Percentiles rank a stretch among this genome's conserved stretches.
These are phyloP conservation scores for Galaxias olidus DNA, from an alignment of 2,797 vertebrate genomes.

Conservation along the genomic window DNA sequence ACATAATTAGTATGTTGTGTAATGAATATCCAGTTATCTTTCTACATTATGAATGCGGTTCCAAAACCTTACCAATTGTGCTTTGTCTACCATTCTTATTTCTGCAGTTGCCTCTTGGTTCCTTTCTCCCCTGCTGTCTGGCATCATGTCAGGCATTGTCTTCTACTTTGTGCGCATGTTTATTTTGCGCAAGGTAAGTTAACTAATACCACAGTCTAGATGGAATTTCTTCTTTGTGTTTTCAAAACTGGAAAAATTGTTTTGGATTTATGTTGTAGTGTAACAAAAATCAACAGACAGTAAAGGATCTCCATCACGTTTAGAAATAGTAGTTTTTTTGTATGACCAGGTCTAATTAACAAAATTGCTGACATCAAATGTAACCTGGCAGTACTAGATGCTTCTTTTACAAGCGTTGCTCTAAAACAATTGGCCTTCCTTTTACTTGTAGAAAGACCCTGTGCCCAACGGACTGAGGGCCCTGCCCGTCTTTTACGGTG, in stretches of 20 bases:
- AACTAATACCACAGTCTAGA: not conserved
- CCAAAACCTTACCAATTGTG: not conserved
- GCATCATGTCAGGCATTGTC: slow-evolving; percentile 90
- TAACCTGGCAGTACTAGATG: slow-evolving; percentile 26
- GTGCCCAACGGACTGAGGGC: slow-evolving; percentile 94
- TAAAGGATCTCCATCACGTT: slow-evolving; percentile 6
- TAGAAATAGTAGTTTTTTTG: not conserved
- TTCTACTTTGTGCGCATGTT: slow-evolving; percentile 90
- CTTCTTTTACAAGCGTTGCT: slow-evolving; percentile 2
- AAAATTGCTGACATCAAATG: slow-evolving; percentile 3
- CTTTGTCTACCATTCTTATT: slow-evolving; percentile 17
- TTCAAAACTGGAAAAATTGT: not conserved
- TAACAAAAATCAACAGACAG: not conserved
- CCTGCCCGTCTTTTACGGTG: slow-evolving; percentile 91
- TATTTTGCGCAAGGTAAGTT: slow-evolving; percentile 91
- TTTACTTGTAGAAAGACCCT: slow-evolving; percentile 83
- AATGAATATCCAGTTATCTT: too few relatives aligned
- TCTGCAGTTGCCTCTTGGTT: slow-evolving; percentile 94
- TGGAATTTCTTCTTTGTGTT: slow-evolving; percentile 4
- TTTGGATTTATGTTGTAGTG: not conserved
- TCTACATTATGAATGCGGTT: too few relatives aligned
- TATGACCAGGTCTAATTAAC: slow-evolving; percentile 10
- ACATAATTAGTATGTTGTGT: too few relatives aligned
- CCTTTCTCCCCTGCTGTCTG: slow-evolving; percentile 93
- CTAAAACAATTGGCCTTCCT: slow-evolving; percentile 26